Conservation (phyloP, 1,140 invertebrate species). For the Caenorhabditis latens region DNA sequence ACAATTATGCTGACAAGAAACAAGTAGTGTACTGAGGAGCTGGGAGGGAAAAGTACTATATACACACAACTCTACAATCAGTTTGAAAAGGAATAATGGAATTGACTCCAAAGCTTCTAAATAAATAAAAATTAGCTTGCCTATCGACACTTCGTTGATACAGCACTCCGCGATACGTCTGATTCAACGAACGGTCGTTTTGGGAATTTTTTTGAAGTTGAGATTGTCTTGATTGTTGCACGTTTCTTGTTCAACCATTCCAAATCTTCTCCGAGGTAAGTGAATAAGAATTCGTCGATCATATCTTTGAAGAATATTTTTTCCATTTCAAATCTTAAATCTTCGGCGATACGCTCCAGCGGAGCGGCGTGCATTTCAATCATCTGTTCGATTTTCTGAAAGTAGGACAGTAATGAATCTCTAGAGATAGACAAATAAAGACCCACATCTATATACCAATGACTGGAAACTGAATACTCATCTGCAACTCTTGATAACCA, state of each 20-base stretch:
- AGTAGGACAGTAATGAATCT: not conserved
- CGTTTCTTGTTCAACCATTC: constrained; percentile 59
- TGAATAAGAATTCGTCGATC: constrained; percentile 59
- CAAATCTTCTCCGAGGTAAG: constrained; percentile 53
- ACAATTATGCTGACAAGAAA: constrained; percentile 31
- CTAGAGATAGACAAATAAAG: not conserved
- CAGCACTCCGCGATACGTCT: not conserved
- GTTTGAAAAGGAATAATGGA: too few species aligned
- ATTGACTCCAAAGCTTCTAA: too few species aligned
- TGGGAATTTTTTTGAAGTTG: constrained; percentile 30
- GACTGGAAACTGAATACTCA: constrained; percentile 56
- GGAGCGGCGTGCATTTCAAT: constrained; percentile 48
- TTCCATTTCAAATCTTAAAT: constrained; percentile 43
- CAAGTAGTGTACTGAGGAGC: not conserved
- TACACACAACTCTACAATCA: not conserved
- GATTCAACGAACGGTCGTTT: constrained; percentile 54
- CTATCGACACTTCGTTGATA: not conserved
- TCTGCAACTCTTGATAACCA: constrained; percentile 57
- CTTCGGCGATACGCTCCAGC: constrained; percentile 1
- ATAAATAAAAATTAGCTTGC: not conserved
- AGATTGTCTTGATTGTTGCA: constrained; percentile 34
- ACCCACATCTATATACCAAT: constrained; percentile 61
- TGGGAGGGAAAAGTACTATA: not conserved
- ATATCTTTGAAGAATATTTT: constrained; percentile 58
- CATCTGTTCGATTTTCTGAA: constrained; percentile 59